Evolutionary conservation across 2,888 invertebrate species (phyloP).

Genomic region (Poecilobothrus nobilitatus): DNA sequence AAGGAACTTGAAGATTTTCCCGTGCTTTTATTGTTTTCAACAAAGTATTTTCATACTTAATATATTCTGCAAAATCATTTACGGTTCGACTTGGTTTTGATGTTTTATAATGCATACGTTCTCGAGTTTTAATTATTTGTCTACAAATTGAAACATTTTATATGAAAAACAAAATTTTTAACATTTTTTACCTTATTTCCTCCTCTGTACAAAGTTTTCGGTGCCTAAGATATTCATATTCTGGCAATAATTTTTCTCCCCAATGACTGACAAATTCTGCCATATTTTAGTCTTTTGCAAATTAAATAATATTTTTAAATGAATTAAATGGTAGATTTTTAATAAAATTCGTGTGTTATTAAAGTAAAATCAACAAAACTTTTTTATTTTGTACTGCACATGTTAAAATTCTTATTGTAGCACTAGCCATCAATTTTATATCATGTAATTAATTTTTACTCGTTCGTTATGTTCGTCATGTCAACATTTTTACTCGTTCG

Average conservation of each 20-base stretch:
- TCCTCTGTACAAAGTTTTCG: slow-evolving; percentile 59
- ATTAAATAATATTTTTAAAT: background rate
- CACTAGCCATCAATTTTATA: too few species aligned
- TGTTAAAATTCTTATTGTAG: too few species aligned
- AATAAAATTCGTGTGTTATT: too few species aligned
- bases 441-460: too few species aligned
- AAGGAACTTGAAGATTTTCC: slow-evolving; percentile 55
- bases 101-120: slow-evolving; percentile 32
- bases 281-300: slow-evolving; percentile 47
- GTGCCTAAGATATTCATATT: slow-evolving; percentile 70
- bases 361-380: too few species aligned
- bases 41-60: slow-evolving; percentile 36
- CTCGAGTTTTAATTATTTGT: slow-evolving; percentile 33
- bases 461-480: too few species aligned
- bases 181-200: slow-evolving; percentile 56
- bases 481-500: too few species aligned
- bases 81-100: slow-evolving; percentile 30
- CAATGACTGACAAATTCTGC: slow-evolving; percentile 72
- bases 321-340: too few species aligned
- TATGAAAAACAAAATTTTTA: background rate
- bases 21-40: slow-evolving; percentile 31
- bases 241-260: slow-evolving; percentile 69
- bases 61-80: slow-evolving; percentile 36
- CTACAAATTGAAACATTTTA: slow-evolving; percentile 30
- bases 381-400: too few species aligned